Evolutionary conservation across 2,797 vertebrate species (phyloP), one percentile per base, ranked within the genome.

Genomic region (Cirrhinus molitorella): DNA sequence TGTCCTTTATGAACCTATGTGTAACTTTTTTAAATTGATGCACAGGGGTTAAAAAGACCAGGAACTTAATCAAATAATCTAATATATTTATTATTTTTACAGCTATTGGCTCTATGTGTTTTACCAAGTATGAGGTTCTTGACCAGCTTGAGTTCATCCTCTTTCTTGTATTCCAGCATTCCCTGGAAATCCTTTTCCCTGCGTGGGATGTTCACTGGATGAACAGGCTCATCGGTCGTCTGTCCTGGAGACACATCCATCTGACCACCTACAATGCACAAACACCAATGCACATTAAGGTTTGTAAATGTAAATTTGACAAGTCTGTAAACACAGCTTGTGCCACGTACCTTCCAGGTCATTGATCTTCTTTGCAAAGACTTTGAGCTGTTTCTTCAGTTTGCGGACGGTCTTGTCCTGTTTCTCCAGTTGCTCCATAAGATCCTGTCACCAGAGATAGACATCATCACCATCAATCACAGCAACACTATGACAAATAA

Each of bases 171-270:
- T 77, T 99, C 98, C 91, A 99, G 85, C 98, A 99, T 99, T 85
- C 98, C 98, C 88, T 99, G 98, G 96, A 99, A 99, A 89, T 99
- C 98, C 89, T 99, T 99, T 90, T 99, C 98, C 83, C 97, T 96
- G 86, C 98, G 96, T 5, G 97, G 98, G 89, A 99, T 99, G 92
- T 98, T 99, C 81, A 99, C 97, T 0, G 98, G 97, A 85, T 96
- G 97, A 84, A 99, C 97, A 0, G 98, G 97, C 85, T 99, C 98
- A 0, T 99, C 98, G 34, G 97, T 95, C 88, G 96, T 96, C 92
- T 99, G 98, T 79, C 97, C 97, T 4, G 98, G 98, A 65, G 98
- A 99, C 51, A 98, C 96, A 53, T 96, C 98, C 70, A 96, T 92
- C 89, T 99, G 98, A 73, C 97, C 97, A 6, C 92, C 94, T 94